Base-by-base conservation (phyloP, 2,113 vertebrate species). In the Pseudorectes ferrugineus region DNA sequence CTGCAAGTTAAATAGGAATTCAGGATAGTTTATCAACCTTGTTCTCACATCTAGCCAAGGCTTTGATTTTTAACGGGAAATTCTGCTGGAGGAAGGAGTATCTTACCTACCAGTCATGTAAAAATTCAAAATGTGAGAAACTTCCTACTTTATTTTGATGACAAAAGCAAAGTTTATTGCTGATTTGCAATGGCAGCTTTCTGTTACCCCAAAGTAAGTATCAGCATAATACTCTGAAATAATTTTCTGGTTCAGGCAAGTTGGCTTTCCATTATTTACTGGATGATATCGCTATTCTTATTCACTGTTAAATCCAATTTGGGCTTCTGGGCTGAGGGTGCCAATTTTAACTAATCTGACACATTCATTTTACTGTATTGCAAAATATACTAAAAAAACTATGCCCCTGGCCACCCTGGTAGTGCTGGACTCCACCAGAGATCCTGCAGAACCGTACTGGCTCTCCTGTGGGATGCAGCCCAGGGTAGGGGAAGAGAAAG, bases 251-350 rank as follows among this genome's bases (percentile, higher is more conserved):
- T 90, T 92, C 72, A 92, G 88, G 67, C 78, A 80, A 85, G 81
- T 92, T 94, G 82, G 28, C 59, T 92, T 93, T 88, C 82, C 71
- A 85, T 90, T 94, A 88, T 95, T 96, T 88, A 66, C 85, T 70
- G 82, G 85, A 38, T 88, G 82, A 90, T 80, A 88, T 28, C 3
- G 0, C 72, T 93, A 33, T 88, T 95, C 85, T 85, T 89, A 85
- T 82, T 85, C 75, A 68, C 81, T 96, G 92, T 94, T 93, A 97
- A 93, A 90, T 94, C 94, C 91, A 90, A 46, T 94, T 96, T 90
- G 79, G 63, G 33, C 55, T 96, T 96, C 95, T 89, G 73, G 91
- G 88, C 79, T 61, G 75, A 90, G 55, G 35, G 79, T 90, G 91
- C 71, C 92, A 66, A 7, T 95, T 91, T 93, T 90, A 92, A 52